phyloP scores from a whole-genome alignment of 2,113 vertebrate genomes.

The Pontoporia blainvillei region DNA sequence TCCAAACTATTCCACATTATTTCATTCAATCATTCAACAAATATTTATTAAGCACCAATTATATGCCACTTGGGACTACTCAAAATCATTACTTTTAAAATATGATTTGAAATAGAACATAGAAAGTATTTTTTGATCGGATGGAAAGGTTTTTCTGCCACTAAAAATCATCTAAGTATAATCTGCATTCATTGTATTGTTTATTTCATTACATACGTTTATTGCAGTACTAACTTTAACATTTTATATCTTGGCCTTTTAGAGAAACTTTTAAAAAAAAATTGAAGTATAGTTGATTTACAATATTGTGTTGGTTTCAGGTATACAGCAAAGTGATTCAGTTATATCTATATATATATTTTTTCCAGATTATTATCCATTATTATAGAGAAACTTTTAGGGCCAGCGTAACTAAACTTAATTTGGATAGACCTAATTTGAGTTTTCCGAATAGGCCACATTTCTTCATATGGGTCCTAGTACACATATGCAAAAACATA shows the following conservation, averaged over 20 bases:
- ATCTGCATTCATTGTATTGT: not conserved
- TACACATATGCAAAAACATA: not conserved
- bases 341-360: too few species aligned
- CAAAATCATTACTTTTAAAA: slow-evolving; percentile 26
- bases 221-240: not conserved
- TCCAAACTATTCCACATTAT: not conserved
- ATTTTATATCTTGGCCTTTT: not conserved
- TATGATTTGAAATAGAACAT: not conserved
- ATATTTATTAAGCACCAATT: slow-evolving; percentile 3
- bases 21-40: not conserved
- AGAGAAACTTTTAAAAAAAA: not conserved
- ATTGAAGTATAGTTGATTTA: too few species aligned
- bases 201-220: not conserved
- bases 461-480: not conserved
- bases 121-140: not conserved
- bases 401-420: not conserved
- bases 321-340: too few species aligned
- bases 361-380: too few species aligned
- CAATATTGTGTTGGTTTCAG: too few species aligned
- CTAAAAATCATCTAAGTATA: not conserved
- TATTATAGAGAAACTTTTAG: not conserved
- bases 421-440: not conserved
- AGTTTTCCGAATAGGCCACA: not conserved
- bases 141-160: not conserved
- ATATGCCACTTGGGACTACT: not conserved